A percentile compares a stretch with the other conserved stretches of the same genome.
Evolutionary conservation across 2,113 vertebrate genomes (phyloP).

Genomic region (Perca flavescens): DNA sequence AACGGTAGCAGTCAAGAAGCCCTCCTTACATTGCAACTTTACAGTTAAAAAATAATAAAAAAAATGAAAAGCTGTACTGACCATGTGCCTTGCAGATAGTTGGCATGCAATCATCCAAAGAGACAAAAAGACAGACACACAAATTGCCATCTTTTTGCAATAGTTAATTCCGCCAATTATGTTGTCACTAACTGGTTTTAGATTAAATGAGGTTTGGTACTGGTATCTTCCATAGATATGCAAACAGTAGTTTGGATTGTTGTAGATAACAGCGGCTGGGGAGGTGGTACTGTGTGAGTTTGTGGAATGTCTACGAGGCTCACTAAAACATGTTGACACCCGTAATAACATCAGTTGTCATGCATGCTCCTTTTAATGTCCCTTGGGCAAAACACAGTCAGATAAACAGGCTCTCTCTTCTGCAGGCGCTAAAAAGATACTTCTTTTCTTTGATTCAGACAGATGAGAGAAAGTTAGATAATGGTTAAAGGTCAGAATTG

Average conservation of each 20-base stretch:
- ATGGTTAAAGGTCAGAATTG: background rate
- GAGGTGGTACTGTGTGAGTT: conserved; percentile 7
- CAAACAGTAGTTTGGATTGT: conserved; percentile 19
- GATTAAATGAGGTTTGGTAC: background rate
- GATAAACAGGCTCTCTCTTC: conserved; percentile 5
- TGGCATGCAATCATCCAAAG: conserved; percentile 14
- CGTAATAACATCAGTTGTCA: conserved; percentile 53
- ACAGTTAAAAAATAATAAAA: background rate
- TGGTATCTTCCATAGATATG: conserved; percentile 32
- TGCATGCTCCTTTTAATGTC: conserved; percentile 18
- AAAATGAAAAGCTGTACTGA: background rate
- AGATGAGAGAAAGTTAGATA: background rate
- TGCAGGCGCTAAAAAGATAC: background rate
- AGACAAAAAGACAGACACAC: background rate
- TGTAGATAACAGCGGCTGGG: conserved; percentile 6
- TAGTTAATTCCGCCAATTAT: background rate
- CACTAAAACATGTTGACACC: conserved; percentile 69
- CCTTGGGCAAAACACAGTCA: background rate
- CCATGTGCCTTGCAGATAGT: background rate
- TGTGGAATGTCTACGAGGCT: conserved; percentile 59
- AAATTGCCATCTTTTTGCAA: background rate
- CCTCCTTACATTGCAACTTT: background rate
- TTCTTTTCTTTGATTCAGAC: conserved; percentile 3
- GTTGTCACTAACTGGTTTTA: background rate
- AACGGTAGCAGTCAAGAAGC: background rate